Evolutionary conservation across 1,140 invertebrate species (phyloP), one percentile per base, ranked within the genome.

Genomic region (Aphaenogaster floridana): DNA sequence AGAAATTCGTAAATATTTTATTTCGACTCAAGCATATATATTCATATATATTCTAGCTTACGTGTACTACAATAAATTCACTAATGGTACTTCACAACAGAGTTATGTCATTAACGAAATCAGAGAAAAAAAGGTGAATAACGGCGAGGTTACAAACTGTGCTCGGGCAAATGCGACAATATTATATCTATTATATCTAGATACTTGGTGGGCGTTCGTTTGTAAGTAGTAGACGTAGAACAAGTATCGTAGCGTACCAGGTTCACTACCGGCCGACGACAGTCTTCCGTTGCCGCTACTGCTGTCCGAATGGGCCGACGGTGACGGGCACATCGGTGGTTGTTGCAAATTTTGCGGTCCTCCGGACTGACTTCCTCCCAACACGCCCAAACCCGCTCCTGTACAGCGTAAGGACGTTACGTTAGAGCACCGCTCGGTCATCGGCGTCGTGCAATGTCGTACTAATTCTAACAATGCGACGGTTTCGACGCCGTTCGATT

Each of bases 251-350:
- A 93, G 92, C 93, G 94, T 95, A 87, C 96, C 96, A 87, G 96
- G 96, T 96, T 98, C 97, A 63, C 97, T 98, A 66, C 97, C 97
- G 61, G 97, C 97, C 45, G 97, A 98, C 17, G 97, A 98, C 13
- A 98, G 96, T 69, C 97, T 96, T 57, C 97, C 97, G 64, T 97
- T 97, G 87, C 97, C 97, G 52, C 97, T 98, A 45, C 97, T 98
- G 90, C 97, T 97, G 93, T 98, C 97, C 50, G 97, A 98, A 94
- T 98, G 97, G 9, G 97, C 97, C 78, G 97, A 97, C n/a, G 97
- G 97, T 36, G 97, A 98, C 45, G 97, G 97, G 91, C 97, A 98
- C 95, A 97, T 96, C 42, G 97, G 94, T 94, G 95, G 94, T 93
- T 95, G 95, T 92, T 95, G 96, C 95, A 91, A 96, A 95, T 95